A percentile compares a stretch with the other conserved stretches of the same genome.
Conservation (phyloP, 2,113 vertebrate genomes). For the Podilymbus podiceps region DNA sequence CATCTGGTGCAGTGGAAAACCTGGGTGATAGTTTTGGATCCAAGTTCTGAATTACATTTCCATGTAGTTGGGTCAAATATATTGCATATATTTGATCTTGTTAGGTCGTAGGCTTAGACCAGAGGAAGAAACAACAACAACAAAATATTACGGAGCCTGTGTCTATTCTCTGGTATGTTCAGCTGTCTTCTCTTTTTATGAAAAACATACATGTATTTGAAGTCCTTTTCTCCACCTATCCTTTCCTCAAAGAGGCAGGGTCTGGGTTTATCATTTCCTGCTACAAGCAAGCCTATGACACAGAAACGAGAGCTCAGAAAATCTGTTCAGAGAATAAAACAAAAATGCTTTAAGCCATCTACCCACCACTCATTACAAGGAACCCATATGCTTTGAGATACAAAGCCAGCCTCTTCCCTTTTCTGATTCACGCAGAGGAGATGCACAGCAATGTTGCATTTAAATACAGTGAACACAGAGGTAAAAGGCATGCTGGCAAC, state of each 20-base stretch:
- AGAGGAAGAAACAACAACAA: not conserved
- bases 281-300: not conserved
- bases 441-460: not conserved
- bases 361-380: not conserved
- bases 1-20: not conserved
- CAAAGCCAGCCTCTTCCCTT: not conserved
- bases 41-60: not conserved
- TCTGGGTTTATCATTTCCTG: slow-evolving; percentile 27
- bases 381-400: not conserved
- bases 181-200: not conserved
- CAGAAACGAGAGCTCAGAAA: not conserved
- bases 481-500: not conserved
- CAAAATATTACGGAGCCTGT: not conserved
- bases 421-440: not conserved
- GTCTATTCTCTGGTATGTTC: not conserved
- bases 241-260: not conserved
- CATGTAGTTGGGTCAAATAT: not conserved
- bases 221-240: slow-evolving; percentile 21
- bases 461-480: not conserved
- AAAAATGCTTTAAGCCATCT: not conserved
- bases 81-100: not conserved
- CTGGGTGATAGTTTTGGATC: not conserved
- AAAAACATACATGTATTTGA: slow-evolving; percentile 8
- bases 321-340: not conserved
- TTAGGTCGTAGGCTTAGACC: not conserved